A percentile compares a stretch with the other conserved stretches of the same genome.
Evolutionary conservation across 2,888 invertebrate species (phyloP).

Genomic region (Drosophila quinaria): DNA sequence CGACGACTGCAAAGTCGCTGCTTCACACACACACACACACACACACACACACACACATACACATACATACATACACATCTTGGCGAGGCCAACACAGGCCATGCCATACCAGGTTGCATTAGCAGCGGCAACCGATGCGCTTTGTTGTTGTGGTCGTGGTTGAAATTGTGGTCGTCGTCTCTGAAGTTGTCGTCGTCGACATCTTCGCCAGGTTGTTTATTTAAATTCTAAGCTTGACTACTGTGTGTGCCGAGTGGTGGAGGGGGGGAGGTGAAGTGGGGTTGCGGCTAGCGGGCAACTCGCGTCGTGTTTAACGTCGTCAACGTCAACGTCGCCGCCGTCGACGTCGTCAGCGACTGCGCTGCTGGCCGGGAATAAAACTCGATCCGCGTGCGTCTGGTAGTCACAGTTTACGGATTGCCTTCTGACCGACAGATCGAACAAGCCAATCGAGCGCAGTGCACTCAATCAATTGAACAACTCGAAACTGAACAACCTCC

Average conservation of each 20-base stretch:
- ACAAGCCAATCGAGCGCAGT: slow-evolving; percentile 82
- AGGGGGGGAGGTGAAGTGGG: neutral
- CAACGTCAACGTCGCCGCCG: slow-evolving; percentile 41
- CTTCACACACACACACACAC: slow-evolving; percentile 5
- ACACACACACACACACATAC: slow-evolving; percentile 5
- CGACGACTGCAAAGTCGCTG: slow-evolving; percentile 21
- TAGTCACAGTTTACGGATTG: slow-evolving; percentile 86
- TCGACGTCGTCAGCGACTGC: slow-evolving; percentile 51
- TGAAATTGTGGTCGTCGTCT: slow-evolving; percentile 34
- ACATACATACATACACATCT: slow-evolving; percentile 6
- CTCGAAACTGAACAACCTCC: slow-evolving; percentile 7
- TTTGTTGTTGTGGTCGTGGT: slow-evolving; percentile 35
- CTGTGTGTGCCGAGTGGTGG: slow-evolving; percentile 47
- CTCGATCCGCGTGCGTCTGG: slow-evolving; percentile 85
- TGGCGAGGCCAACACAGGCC: slow-evolving; percentile 30
- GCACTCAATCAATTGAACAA: slow-evolving; percentile 69
- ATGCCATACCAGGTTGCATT: slow-evolving; percentile 46
- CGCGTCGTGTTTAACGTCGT: slow-evolving; percentile 53
- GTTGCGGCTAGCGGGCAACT: slow-evolving; percentile 31
- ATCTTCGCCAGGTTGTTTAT: slow-evolving; percentile 67
- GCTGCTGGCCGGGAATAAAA: slow-evolving; percentile 85
- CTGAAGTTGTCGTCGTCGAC: slow-evolving; percentile 27
- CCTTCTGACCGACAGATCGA: slow-evolving; percentile 85
- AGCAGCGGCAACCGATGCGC: slow-evolving; percentile 60
- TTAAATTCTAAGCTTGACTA: slow-evolving; percentile 83